Evolutionary conservation across 2,797 vertebrate genomes (phyloP).

Genomic region (Siniperca undulata): DNA sequence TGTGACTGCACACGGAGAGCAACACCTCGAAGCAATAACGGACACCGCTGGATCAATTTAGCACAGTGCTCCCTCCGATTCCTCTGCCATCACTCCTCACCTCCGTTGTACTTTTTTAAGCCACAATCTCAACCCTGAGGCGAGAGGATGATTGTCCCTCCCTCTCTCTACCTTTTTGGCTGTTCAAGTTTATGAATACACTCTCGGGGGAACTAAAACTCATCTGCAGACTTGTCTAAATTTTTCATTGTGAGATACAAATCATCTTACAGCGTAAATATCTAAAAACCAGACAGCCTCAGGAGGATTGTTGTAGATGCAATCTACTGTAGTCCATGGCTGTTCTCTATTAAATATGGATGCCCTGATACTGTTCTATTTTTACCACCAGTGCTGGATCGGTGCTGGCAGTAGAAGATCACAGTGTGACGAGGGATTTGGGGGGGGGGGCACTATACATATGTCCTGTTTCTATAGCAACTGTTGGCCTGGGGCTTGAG

Average conservation of each 20-base stretch:
- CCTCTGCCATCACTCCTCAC: constrained; percentile 71
- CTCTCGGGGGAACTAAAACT: constrained; percentile 40
- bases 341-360: constrained; percentile 83
- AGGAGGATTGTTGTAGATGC: constrained; percentile 69
- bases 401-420: constrained; percentile 82
- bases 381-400: constrained; percentile 82
- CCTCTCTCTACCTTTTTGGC: constrained; percentile 20
- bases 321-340: constrained; percentile 68
- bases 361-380: constrained; percentile 84
- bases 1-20: constrained; percentile 60
- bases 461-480: constrained; percentile 86
- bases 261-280: constrained; percentile 56
- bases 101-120: constrained; percentile 49
- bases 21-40: constrained; percentile 73
- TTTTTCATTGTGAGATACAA: constrained; percentile 58
- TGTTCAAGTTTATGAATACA: constrained; percentile 51
- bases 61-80: constrained; percentile 58
- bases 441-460: constrained; percentile 70
- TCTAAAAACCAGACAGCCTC: constrained; percentile 56
- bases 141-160: constrained; percentile 19
- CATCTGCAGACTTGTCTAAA: constrained; percentile 54
- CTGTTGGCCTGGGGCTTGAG: constrained; percentile 76
- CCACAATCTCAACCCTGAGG: constrained; percentile 46
- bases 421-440: constrained; percentile 78
- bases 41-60: constrained; percentile 75